Evolutionary conservation across 1,140 invertebrate genomes (phyloP), one percentile per base, ranked within the genome.

Genomic region (Platyscapa corneri): DNA sequence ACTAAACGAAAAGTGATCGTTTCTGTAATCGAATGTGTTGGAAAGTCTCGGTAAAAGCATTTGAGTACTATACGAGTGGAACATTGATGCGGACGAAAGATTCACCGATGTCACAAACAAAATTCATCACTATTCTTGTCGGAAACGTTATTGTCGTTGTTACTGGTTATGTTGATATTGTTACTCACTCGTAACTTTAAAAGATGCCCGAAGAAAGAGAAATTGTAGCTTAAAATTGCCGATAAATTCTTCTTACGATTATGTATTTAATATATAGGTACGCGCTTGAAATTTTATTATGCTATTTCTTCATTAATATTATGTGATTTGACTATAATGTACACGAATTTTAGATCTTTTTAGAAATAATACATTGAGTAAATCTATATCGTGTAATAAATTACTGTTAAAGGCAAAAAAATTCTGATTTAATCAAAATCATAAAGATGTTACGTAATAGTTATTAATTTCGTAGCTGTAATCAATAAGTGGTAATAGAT

Each of bases 21-120:
- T 60, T 80, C 37, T 67, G 23, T 65, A 80, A 80, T 80, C 78
- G 23, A 78, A 80, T 46, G 10, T 67, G 27, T 32, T 53, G 1
- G 46, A 34, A 77, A 49, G 77, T 88, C 87, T 20, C 18, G 83
- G 77, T 85, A 16, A 67, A 84, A 67, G 70, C 67, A 70, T 87
- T 87, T 86, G 64, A 72, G 8, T 8, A 20, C 60, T 65, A 79
- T 49, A 87, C 87, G 79, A 87, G 83, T 81, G 75, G 56, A 85
- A 88, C 87, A 86, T 89, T 87, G 85, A 89, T 88, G 87, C 83
- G 60, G 80, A 79, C 86, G 65, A 64, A 86, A 85, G 86, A 88
- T 88, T 85, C 78, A 39, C 64, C 39, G 18, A 16, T 56, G 32
- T 80, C 49, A 34, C 42, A 30, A 20, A 12, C 34, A 46, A 67